Percentiles rank a stretch among this genome's conserved stretches.
Evolutionary conservation across 2,888 invertebrate species (phyloP).

Genomic region (Latrodectus hesperus): DNA sequence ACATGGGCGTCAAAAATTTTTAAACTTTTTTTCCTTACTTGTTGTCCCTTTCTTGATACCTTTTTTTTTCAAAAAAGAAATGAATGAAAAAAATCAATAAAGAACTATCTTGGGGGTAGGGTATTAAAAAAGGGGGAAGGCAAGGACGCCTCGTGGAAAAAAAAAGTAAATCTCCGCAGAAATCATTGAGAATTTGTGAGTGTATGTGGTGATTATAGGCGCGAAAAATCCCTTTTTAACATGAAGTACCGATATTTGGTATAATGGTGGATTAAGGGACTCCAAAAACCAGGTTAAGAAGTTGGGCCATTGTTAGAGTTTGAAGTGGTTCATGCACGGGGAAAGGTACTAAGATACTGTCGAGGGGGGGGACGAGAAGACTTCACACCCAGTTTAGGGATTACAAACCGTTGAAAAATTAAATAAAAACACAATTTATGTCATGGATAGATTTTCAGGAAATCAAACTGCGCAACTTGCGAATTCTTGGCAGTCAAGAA

Average conservation of each 20-base stretch:
- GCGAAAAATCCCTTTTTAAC: conserved; percentile 3
- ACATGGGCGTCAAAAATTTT: not conserved
- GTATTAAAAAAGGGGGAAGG: not conserved
- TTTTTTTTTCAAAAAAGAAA: no score
- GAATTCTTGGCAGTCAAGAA: no score
- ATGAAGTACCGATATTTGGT: conserved; percentile 1
- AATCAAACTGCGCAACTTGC: no score
- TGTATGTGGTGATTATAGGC: not conserved
- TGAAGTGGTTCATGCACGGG: not conserved
- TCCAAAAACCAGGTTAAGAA: conserved; percentile 2
- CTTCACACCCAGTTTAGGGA: not conserved
- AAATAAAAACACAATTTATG: no score
- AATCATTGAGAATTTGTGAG: not conserved
- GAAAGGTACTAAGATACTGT: not conserved
- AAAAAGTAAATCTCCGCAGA: not conserved
- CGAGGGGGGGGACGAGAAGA: not conserved
- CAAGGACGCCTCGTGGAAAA: not conserved
- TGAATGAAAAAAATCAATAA: not conserved
- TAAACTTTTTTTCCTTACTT: not conserved
- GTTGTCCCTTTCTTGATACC: not conserved
- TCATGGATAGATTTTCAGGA: no score
- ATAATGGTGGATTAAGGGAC: conserved; percentile 2
- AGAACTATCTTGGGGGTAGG: not conserved
- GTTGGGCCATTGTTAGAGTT: not conserved
- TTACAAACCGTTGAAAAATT: no score